phyloP scores from a whole-genome alignment of 2,797 vertebrate genomes.

The Xerus rutilus region DNA sequence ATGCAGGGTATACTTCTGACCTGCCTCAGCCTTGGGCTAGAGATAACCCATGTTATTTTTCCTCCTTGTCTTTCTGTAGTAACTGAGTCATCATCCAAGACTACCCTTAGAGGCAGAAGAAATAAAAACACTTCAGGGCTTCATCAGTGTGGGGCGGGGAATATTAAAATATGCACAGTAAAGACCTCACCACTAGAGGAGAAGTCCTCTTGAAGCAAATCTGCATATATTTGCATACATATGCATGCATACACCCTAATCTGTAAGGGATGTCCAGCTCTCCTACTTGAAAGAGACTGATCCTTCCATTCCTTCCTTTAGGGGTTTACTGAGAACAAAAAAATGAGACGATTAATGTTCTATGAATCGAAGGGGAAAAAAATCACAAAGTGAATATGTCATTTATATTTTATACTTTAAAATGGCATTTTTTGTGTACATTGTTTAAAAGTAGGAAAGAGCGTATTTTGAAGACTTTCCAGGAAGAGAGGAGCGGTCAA shows the following conservation, averaged over 20 bases:
- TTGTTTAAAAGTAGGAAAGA: neutral
- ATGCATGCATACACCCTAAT: neutral
- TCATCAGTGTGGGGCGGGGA: fast-evolving
- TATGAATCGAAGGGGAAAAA: neutral
- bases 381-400: neutral
- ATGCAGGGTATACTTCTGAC: neutral
- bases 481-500: neutral
- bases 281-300: neutral
- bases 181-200: neutral
- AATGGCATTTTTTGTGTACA: neutral
- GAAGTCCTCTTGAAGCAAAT: neutral
- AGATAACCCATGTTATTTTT: neutral
- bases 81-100: neutral
- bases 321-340: neutral
- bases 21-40: neutral
- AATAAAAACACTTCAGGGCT: neutral
- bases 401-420: slow-evolving; percentile 35
- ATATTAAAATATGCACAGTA: neutral
- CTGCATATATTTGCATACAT: neutral
- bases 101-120: neutral
- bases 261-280: neutral
- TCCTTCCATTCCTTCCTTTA: neutral
- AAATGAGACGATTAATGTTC: neutral
- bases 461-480: neutral
- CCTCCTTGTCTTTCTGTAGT: neutral